Base-by-base conservation (phyloP, 2,888 invertebrate species). In the Diarsia dahlii region DNA sequence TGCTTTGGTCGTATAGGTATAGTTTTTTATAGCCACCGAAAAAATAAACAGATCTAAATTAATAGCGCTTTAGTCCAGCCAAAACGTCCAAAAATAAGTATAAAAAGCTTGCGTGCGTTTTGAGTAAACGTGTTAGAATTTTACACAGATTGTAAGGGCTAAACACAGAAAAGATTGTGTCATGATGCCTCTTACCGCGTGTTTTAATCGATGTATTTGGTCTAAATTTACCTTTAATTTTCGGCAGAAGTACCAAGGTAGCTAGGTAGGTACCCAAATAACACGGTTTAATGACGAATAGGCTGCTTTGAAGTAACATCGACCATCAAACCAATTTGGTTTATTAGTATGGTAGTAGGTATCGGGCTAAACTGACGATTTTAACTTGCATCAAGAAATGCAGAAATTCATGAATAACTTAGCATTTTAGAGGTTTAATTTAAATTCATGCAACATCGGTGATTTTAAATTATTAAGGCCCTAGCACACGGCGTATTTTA, bases 1-100 rank as follows among this genome's bases (percentile, higher is more conserved):
- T 93, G 93, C 93, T 94, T 94, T 94, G 94, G 94, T 94, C 94
- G 90, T 90, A 89, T 90, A 39, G 39, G 8, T 39, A 88, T 91
- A 92, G 91, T 91, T 89, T 86, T 86, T 83, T 82, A 86, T 78
- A 91, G 91, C 90, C 91, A 91, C 87, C 77, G 84, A 83, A 77
- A 77, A 66, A 81, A 84, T 86, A 68, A 80, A 80, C n/a, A 78
- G 76, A 67, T 80, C n/a, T 66, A 78, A 80, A 80, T 74, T 50
- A 85, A 70, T 74, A 60, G 64, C 76, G 82, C 71, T 76, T 85
- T 80, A 73, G 74, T 69, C 71, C 78, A 84, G 78, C 73, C 76
- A 74, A 83, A 86, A 84, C 80, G 80, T 77, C 46, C 15, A 74
- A 74, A 64, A 56, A 70, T 34, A 34, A 45, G 1, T 34, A 60